Percentiles rank a stretch among this genome's conserved stretches.
Conservation (phyloP, 2,113 vertebrate genomes). For the Narcine bancroftii region DNA sequence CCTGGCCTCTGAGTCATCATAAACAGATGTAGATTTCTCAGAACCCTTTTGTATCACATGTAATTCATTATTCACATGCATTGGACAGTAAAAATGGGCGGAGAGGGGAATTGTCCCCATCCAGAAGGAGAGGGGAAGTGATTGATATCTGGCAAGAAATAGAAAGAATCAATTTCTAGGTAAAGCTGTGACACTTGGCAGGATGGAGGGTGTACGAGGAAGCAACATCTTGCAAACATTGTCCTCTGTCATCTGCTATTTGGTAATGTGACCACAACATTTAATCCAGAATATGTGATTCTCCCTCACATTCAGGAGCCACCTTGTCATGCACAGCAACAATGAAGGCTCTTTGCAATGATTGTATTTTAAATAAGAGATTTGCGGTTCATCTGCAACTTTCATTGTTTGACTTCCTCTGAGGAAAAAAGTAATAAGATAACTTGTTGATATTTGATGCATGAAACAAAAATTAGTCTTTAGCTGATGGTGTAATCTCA, state of each 20-base stretch:
- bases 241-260: background rate
- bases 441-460: background rate
- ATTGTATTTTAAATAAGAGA: background rate
- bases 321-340: background rate
- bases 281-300: background rate
- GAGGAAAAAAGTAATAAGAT: background rate
- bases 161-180: conserved; percentile 32
- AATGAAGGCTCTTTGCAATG: conserved; percentile 14
- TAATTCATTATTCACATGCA: conserved; percentile 34
- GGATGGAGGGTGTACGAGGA: background rate
- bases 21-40: conserved; percentile 38
- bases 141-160: conserved; percentile 32
- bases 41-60: conserved; percentile 31
- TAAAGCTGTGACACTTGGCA: conserved; percentile 30
- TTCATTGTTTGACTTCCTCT: background rate
- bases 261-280: background rate
- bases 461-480: background rate
- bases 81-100: conserved; percentile 33
- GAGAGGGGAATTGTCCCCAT: conserved; percentile 22
- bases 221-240: background rate
- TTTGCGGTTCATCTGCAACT: background rate
- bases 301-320: background rate
- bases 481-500: background rate
- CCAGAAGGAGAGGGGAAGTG: conserved; percentile 25
- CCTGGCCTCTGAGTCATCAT: conserved; percentile 31